Base-by-base conservation (phyloP, 1,140 invertebrate species). In the Hesperophylax magnus region DNA sequence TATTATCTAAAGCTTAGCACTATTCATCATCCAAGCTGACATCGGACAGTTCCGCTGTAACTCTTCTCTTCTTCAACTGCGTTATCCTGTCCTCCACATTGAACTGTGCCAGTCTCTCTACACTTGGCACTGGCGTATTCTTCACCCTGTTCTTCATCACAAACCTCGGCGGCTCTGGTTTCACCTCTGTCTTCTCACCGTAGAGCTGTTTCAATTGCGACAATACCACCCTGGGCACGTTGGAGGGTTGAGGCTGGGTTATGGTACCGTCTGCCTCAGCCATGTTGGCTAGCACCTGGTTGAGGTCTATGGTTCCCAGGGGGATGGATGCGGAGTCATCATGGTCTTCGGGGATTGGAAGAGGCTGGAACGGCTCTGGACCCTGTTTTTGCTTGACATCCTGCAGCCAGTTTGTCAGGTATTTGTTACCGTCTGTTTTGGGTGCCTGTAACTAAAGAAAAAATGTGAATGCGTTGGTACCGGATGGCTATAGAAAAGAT, bases 11-110 rank as follows among this genome's bases (percentile, higher is more conserved):
- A 31, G 27, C 6, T 31, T 53, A 14, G 18, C 60, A 78, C 47
- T 65, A 83, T 60, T 84, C 80, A 56, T 84, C 82, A 77, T 84
- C 82, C 58, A 84, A 78, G 61, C 67, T 80, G 20, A 84, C 82
- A 77, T 84, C 82, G 7, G 82, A 81, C 18, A 84, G 31, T 31
- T 84, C 82, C 61, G 31, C 80, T 15, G 82, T 84, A 7, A 84
- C 63, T 52, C 75, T 81, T 39, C 67, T 80, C 77, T 84, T 84
- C 17, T 18, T 53, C 39, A 67, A 18, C 18, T 78, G 39, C 5
- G 15, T 72, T 61, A 63, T 56, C 61, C 34, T 72, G 18, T 84
- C 77, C 5, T 84, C 34, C 9, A 84, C 54, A 18, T 84, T 79
- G 52, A 84, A 84, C 39, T 81, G 58, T 15, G 71, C 60, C 20